These are phyloP conservation scores for Clupea harengus DNA, from an alignment of 2,113 vertebrate genomes.

Conservation along the genomic window DNA sequence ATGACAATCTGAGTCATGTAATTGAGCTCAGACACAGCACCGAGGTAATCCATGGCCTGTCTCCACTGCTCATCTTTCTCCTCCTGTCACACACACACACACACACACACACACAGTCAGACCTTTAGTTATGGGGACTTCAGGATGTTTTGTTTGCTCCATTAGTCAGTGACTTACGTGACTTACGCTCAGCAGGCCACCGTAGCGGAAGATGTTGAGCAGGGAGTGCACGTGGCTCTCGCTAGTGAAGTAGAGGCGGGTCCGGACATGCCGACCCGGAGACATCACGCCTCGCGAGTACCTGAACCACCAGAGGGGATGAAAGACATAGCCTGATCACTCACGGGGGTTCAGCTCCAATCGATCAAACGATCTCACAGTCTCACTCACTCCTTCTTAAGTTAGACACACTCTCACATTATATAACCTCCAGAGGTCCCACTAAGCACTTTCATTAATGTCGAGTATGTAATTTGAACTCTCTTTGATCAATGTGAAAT, in stretches of 20 bases:
- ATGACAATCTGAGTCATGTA: conserved; percentile 99
- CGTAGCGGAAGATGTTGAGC: conserved; percentile 94
- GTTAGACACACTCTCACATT: no score
- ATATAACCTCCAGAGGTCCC: background rate
- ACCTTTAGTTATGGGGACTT: background rate
- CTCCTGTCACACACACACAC: conserved; percentile 73
- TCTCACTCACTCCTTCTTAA: background rate
- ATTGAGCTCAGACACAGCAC: conserved; percentile 95
- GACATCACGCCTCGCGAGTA: conserved; percentile 97
- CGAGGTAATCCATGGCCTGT: conserved; percentile 95
- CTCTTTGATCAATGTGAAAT: background rate
- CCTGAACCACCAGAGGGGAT: conserved; percentile 65
- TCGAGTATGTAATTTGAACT: background rate
- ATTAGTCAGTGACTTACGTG: background rate
- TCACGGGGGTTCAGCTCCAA: conserved; percentile 28
- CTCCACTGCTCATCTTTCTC: conserved; percentile 93
- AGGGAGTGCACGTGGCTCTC: conserved; percentile 97
- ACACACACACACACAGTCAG: background rate
- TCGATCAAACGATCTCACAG: no score
- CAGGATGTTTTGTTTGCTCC: background rate
- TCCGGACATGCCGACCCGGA: conserved; percentile 92
- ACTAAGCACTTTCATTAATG: background rate
- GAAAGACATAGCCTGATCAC: conserved; percentile 43
- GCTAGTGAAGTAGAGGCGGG: conserved; percentile 95
- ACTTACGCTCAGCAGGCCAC: conserved; percentile 89